A percentile compares a stretch with the other conserved stretches of the same genome.
phyloP scores from a whole-genome alignment of 2,888 invertebrate genomes.

The Lasioglossum villosulum region DNA sequence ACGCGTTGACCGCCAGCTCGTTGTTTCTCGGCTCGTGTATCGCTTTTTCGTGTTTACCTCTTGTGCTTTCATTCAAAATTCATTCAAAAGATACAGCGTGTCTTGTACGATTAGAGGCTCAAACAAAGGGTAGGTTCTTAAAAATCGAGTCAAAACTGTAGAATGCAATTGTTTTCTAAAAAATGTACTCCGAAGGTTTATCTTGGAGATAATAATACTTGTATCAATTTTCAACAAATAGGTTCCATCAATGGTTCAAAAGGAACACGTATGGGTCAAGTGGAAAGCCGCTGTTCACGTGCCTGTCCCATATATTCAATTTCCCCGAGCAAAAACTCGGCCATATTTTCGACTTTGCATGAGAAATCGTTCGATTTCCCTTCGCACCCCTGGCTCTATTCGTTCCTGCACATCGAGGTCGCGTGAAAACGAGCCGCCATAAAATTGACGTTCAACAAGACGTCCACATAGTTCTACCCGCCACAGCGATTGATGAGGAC shows the following conservation, averaged over 20 bases:
- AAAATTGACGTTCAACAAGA: slow-evolving; percentile 32
- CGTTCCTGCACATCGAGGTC: neutral
- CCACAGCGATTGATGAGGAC: slow-evolving; percentile 24
- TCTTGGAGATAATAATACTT: neutral
- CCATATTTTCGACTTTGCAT: neutral
- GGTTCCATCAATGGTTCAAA: neutral
- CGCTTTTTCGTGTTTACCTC: neutral
- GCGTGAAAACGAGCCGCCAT: slow-evolving; percentile 20
- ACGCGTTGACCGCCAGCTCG: neutral
- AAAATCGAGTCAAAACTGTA: neutral
- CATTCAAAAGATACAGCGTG: neutral
- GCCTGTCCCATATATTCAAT: neutral
- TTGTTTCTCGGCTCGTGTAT: neutral
- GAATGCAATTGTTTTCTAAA: neutral
- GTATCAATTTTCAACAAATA: neutral
- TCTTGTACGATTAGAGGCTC: neutral
- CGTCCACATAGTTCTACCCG: neutral
- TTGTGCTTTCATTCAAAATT: neutral
- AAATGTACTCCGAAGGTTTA: neutral
- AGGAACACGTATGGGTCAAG: neutral
- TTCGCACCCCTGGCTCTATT: neutral
- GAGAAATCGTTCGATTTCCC: slow-evolving; percentile 5
- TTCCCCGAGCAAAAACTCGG: neutral
- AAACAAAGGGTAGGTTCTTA: neutral
- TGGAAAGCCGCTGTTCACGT: neutral